Evolutionary conservation across 2,797 vertebrate species (phyloP).

Genomic region (Neosalanx taihuensis): DNA sequence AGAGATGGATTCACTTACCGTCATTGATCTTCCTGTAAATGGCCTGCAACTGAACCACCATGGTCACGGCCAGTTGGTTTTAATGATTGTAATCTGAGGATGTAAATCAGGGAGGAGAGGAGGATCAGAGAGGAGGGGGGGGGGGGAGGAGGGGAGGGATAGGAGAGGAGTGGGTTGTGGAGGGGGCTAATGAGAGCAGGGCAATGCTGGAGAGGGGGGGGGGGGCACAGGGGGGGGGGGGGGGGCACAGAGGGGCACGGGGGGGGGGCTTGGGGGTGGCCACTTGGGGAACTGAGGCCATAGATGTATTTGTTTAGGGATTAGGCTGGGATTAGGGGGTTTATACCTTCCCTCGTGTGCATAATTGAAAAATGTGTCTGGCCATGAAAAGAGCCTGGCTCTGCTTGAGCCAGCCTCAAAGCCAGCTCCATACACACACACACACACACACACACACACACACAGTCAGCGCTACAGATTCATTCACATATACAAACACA

Average conservation of each 20-base stretch:
- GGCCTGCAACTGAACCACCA: slow-evolving; percentile 14
- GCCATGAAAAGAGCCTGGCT: slow-evolving; percentile 39
- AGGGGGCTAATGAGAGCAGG: slow-evolving; percentile 10
- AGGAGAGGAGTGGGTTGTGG: slow-evolving; percentile 9
- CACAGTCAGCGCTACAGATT: slow-evolving; percentile 17
- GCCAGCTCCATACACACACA: slow-evolving; percentile 15
- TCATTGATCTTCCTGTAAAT: slow-evolving; percentile 8
- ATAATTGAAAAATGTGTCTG: slow-evolving; percentile 73
- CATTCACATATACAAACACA: neutral
- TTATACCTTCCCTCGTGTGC: slow-evolving; percentile 65
- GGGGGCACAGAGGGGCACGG: slow-evolving; percentile 16
- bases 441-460: slow-evolving; percentile 15
- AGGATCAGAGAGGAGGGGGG: slow-evolving; percentile 31
- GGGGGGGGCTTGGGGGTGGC: slow-evolving; percentile 24
- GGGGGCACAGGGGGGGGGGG: slow-evolving; percentile 15
- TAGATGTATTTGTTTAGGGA: slow-evolving; percentile 72
- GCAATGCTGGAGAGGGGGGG: too few species aligned
- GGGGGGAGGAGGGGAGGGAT: slow-evolving; percentile 2
- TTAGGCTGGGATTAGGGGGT: slow-evolving; percentile 65
- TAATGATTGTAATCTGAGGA: slow-evolving; percentile 19
- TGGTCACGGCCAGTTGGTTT: slow-evolving; percentile 30
- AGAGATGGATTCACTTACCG: neutral
- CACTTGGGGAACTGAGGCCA: slow-evolving; percentile 57
- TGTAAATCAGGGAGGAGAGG: slow-evolving; percentile 20
- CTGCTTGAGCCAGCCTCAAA: slow-evolving; percentile 26